Evolutionary conservation across 1,140 invertebrate genomes (phyloP).

Genomic region (Penaeus vannamei): DNA sequence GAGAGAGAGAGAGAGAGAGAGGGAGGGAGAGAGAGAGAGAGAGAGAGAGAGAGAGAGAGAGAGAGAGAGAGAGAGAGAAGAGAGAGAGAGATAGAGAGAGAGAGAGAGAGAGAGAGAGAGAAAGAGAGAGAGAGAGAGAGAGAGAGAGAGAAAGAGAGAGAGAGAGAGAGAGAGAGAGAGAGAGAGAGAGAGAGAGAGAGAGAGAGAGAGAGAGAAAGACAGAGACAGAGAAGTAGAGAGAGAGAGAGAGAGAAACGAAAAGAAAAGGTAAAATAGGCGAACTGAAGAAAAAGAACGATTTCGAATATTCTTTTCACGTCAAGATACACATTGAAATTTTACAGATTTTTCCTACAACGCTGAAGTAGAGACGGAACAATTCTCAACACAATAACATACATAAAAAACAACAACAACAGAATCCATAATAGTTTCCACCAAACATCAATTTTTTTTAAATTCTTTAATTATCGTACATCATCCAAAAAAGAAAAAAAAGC

Average conservation of each 20-base stretch:
- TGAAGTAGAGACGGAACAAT: no score
- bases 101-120: background rate
- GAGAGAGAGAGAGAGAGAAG: background rate
- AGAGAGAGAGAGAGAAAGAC: conserved; percentile 10
- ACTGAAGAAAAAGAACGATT: no score
- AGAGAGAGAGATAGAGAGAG: conserved; percentile 7
- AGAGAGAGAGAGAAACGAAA: background rate
- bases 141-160: background rate
- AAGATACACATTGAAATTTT: no score
- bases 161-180: conserved; percentile 30
- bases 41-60: no score
- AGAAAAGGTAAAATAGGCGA: background rate
- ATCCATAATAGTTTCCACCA: no score
- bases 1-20: conserved; percentile 7
- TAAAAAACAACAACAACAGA: no score
- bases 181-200: conserved; percentile 35
- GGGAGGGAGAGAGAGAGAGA: background rate
- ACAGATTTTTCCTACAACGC: no score
- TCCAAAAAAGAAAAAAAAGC: no score
- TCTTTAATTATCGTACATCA: no score
- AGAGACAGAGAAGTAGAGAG: background rate
- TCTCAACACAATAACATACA: no score
- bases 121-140: background rate
- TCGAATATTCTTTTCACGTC: no score
- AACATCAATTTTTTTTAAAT: no score